Base-by-base conservation (phyloP, 2,797 vertebrate species). In the Zalophus californianus region DNA sequence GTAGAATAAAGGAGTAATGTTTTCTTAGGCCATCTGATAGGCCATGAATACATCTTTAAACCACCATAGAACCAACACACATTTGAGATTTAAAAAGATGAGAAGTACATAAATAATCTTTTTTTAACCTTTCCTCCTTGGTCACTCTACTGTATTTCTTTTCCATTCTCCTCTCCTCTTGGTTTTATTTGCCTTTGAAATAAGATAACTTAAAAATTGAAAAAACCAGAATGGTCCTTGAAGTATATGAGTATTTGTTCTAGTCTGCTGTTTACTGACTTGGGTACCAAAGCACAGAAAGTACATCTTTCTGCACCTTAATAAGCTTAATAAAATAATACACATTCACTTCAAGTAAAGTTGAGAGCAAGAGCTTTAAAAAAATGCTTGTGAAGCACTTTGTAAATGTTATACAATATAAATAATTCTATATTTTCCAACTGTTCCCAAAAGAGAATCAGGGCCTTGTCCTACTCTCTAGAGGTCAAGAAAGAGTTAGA, bases 401-500 rank as follows among this genome's bases (percentile, higher is more conserved):
- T 89, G 52, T 62, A 97, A 97, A 97, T 96, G 72, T 86, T 96
- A 92, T 60, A 70, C 68, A 97, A 68, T 95, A 94, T 94, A 97
- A 97, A 97, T 94, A 96, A 96, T 86, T 96, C 62, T 94, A 0
- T 92, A 96, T 83, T 88, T 32, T 72, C 38, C 91, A 98, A 27
- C 38, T 70, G 27, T 58, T 94, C 86, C 98, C 82, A 79, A 86
- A 96, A 96, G 94, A 52, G 29, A 97, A 94, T 7, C 35, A 48
- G 66, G 50, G 60, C 44, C 58, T 97, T 95, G 79, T 96, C 94
- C 64, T 96, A 66, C 54, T 85, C 94, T 72, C 48, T 87, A 56
- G 91, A 97, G 96, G 98, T 95, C 94, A 96, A 79, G 12, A 94
- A 23, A 79, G 91, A 97, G 96, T 95, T 79, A 94, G 92, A 98